Conservation (phyloP, 2,113 vertebrate genomes). For the Laticauda colubrina region DNA sequence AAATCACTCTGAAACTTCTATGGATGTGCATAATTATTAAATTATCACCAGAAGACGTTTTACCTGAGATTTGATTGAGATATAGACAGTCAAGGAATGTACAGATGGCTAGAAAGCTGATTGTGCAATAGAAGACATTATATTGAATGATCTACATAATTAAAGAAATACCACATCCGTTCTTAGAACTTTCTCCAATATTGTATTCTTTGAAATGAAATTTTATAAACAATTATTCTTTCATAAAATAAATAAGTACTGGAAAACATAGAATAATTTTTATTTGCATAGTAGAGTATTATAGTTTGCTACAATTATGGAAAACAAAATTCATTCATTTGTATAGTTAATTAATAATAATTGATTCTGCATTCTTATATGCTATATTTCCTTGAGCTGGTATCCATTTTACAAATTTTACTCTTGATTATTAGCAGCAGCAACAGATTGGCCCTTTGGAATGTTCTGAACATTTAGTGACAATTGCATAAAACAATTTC, state of each 20-base stretch:
- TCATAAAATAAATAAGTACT: neutral
- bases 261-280: neutral
- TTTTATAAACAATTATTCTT: neutral
- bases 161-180: neutral
- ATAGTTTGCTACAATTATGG: neutral
- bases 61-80: neutral
- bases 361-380: neutral
- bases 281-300: neutral
- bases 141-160: neutral
- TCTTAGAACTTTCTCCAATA: neutral
- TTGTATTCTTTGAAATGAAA: neutral
- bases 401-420: neutral
- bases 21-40: neutral
- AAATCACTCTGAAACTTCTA: neutral
- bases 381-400: neutral
- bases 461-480: neutral
- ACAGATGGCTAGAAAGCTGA: neutral
- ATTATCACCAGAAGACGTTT: neutral
- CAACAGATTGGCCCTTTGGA: neutral
- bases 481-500: neutral
- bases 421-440: neutral
- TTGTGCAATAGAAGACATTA: neutral
- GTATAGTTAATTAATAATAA: neutral
- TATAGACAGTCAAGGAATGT: neutral
- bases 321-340: neutral